phyloP scores from a whole-genome alignment of 2,113 vertebrate species.

The Trogon melanurus region DNA sequence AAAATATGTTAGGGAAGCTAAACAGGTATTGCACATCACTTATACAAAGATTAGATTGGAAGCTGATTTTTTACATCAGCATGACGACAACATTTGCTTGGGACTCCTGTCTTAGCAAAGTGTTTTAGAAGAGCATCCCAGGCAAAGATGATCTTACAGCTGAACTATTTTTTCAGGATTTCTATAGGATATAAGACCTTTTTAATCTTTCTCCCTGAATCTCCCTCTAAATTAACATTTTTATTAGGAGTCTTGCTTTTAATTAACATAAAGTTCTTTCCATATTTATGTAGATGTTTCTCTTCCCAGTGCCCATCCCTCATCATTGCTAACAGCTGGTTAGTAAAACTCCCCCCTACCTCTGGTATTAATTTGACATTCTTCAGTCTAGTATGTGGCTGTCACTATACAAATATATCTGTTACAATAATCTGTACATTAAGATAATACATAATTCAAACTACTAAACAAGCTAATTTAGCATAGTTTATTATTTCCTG shows the following conservation, averaged over 20 bases:
- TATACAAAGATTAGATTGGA: background rate
- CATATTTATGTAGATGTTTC: background rate
- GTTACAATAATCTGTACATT: background rate
- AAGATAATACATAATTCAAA: background rate
- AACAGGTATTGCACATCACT: background rate
- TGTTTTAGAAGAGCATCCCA: background rate
- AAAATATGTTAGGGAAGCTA: background rate
- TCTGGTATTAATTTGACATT: background rate
- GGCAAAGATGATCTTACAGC: background rate
- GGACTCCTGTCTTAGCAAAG: background rate
- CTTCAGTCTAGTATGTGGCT: background rate
- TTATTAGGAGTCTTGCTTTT: background rate
- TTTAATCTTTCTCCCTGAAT: background rate
- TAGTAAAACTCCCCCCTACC: background rate
- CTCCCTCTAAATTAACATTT: background rate
- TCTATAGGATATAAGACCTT: background rate
- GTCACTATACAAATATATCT: background rate
- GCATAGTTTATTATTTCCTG: background rate
- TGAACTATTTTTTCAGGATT: background rate
- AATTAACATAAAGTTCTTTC: background rate
- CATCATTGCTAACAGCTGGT: too few relatives aligned
- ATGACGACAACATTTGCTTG: background rate
- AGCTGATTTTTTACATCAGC: background rate
- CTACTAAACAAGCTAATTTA: background rate
- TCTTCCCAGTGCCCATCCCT: background rate